Percentiles rank a stretch among this genome's conserved stretches.
phyloP scores from a whole-genome alignment of 53 echinoderm and acorn worm species.

The Paelopatides confundens region DNA sequence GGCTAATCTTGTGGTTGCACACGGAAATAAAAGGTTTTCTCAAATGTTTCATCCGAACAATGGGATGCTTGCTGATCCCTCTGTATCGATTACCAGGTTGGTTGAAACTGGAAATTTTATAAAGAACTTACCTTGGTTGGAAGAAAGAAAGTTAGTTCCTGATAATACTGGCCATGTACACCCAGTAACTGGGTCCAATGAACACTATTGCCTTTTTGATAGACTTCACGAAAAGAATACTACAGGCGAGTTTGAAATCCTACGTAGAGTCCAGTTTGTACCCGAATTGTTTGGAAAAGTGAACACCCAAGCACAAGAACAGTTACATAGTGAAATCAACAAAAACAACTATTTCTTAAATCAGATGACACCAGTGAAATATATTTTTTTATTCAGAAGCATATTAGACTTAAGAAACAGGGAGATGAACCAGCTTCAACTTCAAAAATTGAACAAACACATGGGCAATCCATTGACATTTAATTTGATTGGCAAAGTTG shows the following conservation, averaged over 20 bases:
- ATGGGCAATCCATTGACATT: too few relatives aligned
- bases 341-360: slow-evolving; percentile 16
- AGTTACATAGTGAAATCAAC: slow-evolving; percentile 32
- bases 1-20: slow-evolving; percentile 35
- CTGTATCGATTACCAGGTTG: too few relatives aligned
- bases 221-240: slow-evolving; percentile 29
- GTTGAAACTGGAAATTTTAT: background rate
- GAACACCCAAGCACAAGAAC: slow-evolving; percentile 42
- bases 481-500: too few relatives aligned
- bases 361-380: slow-evolving; percentile 35
- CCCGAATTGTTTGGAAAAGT: background rate
- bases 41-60: slow-evolving; percentile 1
- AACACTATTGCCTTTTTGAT: slow-evolving; percentile 35
- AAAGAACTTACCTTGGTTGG: background rate
- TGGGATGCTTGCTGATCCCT: slow-evolving; percentile 12
- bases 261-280: slow-evolving; percentile 15
- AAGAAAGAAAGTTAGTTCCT: background rate
- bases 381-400: too few relatives aligned
- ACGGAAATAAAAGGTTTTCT: slow-evolving; percentile 15
- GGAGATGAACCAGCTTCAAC: too few relatives aligned
- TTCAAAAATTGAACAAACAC: too few relatives aligned
- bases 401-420: too few relatives aligned
- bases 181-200: slow-evolving; percentile 14
- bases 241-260: background rate
- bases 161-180: slow-evolving; percentile 10